Evolutionary conservation across 2,797 vertebrate species (phyloP), one percentile per base, ranked within the genome.

Genomic region (Sebastes steindachneri): DNA sequence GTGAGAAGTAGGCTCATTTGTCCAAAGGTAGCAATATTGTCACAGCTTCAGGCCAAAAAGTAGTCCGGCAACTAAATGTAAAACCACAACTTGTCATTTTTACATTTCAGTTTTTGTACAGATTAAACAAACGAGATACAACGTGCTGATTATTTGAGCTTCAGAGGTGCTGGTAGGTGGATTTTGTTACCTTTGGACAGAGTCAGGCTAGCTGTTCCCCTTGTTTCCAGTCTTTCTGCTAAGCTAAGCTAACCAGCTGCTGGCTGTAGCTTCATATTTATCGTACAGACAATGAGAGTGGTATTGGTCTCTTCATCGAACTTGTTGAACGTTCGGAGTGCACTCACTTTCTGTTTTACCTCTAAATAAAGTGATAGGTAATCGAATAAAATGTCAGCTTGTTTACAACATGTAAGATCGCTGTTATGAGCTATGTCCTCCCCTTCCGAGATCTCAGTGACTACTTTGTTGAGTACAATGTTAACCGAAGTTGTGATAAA

Each of bases 71-170:
- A 19, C 7, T 19, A 17, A 8, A 17, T 19, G 17, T 48, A 48
- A 48, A 48, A 48, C 45, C 7, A 48, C 15, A 48, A 19, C 45
- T 48, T 48, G 45, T 48, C 7, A 0, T 48, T 48, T 48, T 48
- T 48, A 48, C 15, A 0, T 48, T 17, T 48, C 15, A 0, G 41
- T 48, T 48, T 48, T 48, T 48, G 41, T 48, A 48, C 41, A 48
- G 17, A 48, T 48, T 48, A 48, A 19, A 48, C 0, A 48, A 48
- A 48, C 19, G 19, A 21, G 51, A 53, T 53, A 0, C 8, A 0
- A 53, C 8, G 4, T 21, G n/a, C n/a, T 21, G 51, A 53, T 53
- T 53, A 12, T 45, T 10, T 23, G 8, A 54, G n/a, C n/a, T 54
- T 54, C n/a, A 54, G n/a, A 9, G n/a, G 51, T 21, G 10, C 53